Base-by-base conservation (phyloP, 2,888 invertebrate species). In the Heteromyza rotundicornis region DNA sequence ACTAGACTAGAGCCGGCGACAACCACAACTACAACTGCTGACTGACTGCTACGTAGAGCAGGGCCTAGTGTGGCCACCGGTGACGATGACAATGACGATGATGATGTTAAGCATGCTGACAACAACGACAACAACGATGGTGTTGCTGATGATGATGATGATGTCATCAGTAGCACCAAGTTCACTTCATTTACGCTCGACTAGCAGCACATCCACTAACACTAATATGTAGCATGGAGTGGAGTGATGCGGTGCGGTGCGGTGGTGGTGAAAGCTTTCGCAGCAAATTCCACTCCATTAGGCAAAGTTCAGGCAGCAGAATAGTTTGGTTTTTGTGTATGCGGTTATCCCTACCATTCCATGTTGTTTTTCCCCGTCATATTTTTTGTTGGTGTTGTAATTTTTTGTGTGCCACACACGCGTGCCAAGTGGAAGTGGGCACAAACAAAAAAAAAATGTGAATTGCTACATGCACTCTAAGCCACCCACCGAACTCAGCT, bases 121-220 rank as follows among this genome's bases (percentile, higher is more conserved):
- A 68, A 64, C 60, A 47, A 40, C 57, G 57, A 16, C 24, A 40
- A 27, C 14, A 36, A 40, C 56, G 72, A 71, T 71, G 68, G 63
- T 68, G 74, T 72, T 71, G 75, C 70, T 70, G 74, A 62, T 70
- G 74, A 70, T 75, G n/a, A n/a, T n/a, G 74, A 74, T 75, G 73
- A 77, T 75, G 72, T 71, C 76, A 74, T 62, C 65, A 65, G 70
- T 65, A 57, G 64, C 73, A 73, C 68, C 76, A 71, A 71, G 69
- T 68, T 62, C 65, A 67, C 58, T 51, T 40, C 52, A 57, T 52
- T 51, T 58, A 53, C 59, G 57, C 23, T 24, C 36, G 53, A 40
- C 12, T 49, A 32, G 16, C 50, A 27, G 40, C 17, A 14, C 27
- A 40, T n/a, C n/a, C n/a, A n/a, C n/a, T n/a, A n/a, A n/a, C n/a